A percentile compares a stretch with the other conserved stretches of the same genome.
Evolutionary conservation across 2,888 invertebrate genomes (phyloP).

Genomic region (Philhelius pedissequus): DNA sequence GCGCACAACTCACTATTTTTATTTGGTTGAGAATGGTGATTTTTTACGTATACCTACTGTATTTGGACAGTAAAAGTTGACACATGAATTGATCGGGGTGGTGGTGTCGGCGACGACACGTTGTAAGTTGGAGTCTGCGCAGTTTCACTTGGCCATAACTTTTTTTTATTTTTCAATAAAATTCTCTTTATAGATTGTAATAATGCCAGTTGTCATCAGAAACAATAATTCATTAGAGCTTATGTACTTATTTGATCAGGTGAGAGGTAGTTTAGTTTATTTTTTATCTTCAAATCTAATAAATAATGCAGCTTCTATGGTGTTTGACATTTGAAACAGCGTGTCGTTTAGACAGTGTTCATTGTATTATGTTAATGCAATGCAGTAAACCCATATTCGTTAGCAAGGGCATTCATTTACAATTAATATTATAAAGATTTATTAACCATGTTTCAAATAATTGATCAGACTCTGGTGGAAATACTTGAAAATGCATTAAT

Average conservation of each 20-base stretch:
- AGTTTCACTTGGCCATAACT: constrained; percentile 37
- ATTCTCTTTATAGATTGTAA: constrained; percentile 16
- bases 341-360: constrained; percentile 7
- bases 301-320: constrained; percentile 24
- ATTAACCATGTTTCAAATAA: constrained; percentile 25
- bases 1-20: constrained; percentile 30
- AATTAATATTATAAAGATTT: constrained; percentile 49
- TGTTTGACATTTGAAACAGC: constrained; percentile 39
- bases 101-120: not conserved
- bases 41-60: not conserved
- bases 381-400: constrained; percentile 33
- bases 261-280: constrained; percentile 35
- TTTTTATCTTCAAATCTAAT: constrained; percentile 1
- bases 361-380: constrained; percentile 21
- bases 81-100: constrained; percentile 1
- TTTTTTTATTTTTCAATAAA: constrained; percentile 5
- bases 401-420: constrained; percentile 31
- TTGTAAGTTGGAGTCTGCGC: not conserved
- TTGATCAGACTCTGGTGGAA: constrained; percentile 1
- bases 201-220: not conserved
- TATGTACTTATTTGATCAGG: constrained; percentile 45
- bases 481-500: constrained; percentile 18
- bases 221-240: constrained; percentile 33
- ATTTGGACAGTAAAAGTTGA: constrained; percentile 37
- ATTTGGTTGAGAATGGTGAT: not conserved